phyloP scores from a whole-genome alignment of 2,888 invertebrate genomes.

The Nomada fabriciana region DNA sequence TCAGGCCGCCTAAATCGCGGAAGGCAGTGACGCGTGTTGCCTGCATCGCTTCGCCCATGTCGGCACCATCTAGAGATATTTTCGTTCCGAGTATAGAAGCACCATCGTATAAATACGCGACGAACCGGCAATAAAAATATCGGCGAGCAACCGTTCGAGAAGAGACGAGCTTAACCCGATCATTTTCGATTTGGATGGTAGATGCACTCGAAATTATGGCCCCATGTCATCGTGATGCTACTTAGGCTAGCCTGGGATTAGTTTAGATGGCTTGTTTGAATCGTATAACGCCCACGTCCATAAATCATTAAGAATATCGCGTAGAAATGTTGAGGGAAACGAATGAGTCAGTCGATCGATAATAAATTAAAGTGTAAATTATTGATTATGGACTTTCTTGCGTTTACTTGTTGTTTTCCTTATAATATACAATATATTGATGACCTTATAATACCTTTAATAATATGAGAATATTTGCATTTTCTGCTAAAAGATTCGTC shows the following conservation, averaged over 20 bases:
- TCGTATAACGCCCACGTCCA: not conserved
- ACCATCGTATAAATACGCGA: conserved; percentile 76
- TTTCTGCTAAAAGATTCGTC: too few species aligned
- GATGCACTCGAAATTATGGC: conserved; percentile 6
- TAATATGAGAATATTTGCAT: too few species aligned
- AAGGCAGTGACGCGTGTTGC: conserved; percentile 19
- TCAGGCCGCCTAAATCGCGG: conserved; percentile 41
- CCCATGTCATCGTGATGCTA: not conserved
- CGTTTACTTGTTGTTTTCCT: too few species aligned
- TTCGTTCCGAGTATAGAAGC: conserved; percentile 77
- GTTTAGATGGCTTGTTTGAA: not conserved
- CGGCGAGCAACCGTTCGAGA: conserved; percentile 48
- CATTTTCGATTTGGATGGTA: conserved; percentile 27
- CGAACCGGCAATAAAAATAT: conserved; percentile 77
- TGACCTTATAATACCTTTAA: too few species aligned
- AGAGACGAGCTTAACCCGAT: not conserved
- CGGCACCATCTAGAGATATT: conserved; percentile 75
- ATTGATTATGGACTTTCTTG: too few species aligned
- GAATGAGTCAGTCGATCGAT: too few species aligned
- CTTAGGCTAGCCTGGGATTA: not conserved
- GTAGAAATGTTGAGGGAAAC: too few species aligned
- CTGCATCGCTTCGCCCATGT: conserved; percentile 33
- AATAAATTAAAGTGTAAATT: too few species aligned
- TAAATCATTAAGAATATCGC: too few species aligned
- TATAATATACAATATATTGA: too few species aligned